phyloP scores from a whole-genome alignment of 2,888 invertebrate species.

The Hylaea fasciaria region DNA sequence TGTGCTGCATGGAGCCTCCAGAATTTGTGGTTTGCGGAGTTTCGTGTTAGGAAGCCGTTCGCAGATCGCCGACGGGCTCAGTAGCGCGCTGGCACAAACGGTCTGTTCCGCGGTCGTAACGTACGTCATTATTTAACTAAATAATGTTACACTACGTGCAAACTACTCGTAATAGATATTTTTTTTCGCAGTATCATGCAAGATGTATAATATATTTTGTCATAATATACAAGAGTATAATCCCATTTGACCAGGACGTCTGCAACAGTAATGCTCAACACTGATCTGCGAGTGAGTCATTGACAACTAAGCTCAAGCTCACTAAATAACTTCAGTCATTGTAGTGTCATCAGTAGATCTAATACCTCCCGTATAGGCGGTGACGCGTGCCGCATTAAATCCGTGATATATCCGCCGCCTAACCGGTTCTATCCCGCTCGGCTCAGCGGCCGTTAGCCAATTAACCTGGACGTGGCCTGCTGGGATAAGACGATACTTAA shows the following conservation, averaged over 20 bases:
- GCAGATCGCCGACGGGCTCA: constrained; percentile 5
- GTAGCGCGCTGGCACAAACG: constrained; percentile 8
- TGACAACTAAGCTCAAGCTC: too few relatives aligned
- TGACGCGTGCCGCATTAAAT: background rate
- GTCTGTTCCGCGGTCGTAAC: background rate
- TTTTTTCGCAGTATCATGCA: too few relatives aligned
- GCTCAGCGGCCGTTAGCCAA: constrained; percentile 31
- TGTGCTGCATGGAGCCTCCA: constrained; percentile 18
- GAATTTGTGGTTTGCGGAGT: constrained; percentile 26
- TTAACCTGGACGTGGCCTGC: constrained; percentile 24
- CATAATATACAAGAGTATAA: too few relatives aligned
- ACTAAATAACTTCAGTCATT: background rate
- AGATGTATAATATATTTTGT: too few relatives aligned
- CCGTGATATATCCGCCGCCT: constrained; percentile 3
- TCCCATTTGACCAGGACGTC: background rate
- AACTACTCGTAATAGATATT: background rate
- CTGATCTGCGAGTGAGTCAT: too few relatives aligned
- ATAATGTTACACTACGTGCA: too few relatives aligned
- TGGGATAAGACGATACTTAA: constrained; percentile 13
- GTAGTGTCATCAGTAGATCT: background rate
- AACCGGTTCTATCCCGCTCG: too few relatives aligned
- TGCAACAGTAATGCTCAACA: too few relatives aligned
- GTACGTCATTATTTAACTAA: background rate
- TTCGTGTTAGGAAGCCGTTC: constrained; percentile 17
- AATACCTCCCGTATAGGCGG: constrained; percentile 1